Evolutionary conservation across 2,113 vertebrate species (phyloP).

Genomic region (Heteronetta atricapilla): DNA sequence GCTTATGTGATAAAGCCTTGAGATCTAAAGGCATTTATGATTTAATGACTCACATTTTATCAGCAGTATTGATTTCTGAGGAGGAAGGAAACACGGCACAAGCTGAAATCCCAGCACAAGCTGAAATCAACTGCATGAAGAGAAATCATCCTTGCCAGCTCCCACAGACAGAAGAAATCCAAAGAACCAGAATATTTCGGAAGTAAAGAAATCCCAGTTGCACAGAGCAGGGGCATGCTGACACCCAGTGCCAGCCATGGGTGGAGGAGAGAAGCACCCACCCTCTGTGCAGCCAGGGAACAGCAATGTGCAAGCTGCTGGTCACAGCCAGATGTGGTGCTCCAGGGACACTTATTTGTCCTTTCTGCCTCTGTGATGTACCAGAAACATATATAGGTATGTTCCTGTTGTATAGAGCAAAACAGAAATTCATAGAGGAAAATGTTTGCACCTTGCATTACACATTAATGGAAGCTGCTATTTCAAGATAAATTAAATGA

Average conservation of each 20-base stretch:
- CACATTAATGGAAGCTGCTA: not conserved
- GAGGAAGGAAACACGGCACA: not conserved
- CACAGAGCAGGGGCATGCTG: rapidly evolving
- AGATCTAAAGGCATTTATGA: not conserved
- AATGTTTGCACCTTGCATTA: not conserved
- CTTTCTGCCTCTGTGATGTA: not conserved
- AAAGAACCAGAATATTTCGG: not conserved
- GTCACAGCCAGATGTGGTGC: not conserved
- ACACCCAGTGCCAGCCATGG: not conserved
- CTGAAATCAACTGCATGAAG: not conserved
- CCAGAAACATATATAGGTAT: rapidly evolving
- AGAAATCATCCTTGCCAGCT: not conserved
- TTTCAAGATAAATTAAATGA: not conserved
- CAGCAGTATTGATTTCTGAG: not conserved
- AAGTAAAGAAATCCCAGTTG: not conserved
- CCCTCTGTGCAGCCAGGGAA: not conserved
- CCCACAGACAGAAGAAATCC: not conserved
- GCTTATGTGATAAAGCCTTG: not conserved
- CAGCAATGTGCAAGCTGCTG: not conserved
- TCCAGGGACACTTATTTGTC: not conserved
- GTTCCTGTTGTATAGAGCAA: not conserved
- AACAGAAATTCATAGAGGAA: not conserved
- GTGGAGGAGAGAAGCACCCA: not conserved
- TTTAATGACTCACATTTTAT: not conserved
- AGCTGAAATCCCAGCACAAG: not conserved